Conservation (phyloP, 2,797 vertebrate species). For the Masticophis lateralis region DNA sequence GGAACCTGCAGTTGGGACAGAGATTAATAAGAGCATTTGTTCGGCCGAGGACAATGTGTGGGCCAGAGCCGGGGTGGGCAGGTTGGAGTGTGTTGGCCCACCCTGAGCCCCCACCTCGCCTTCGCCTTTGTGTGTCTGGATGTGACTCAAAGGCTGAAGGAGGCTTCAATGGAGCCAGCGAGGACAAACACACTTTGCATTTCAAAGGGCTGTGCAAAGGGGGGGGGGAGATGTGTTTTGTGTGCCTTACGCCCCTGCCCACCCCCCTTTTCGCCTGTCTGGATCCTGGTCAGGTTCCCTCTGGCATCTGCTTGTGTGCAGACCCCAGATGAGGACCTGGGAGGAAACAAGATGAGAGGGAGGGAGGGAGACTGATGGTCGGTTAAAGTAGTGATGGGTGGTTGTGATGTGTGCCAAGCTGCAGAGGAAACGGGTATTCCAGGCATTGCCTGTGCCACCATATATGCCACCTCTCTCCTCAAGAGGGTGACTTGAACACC, state of each 20-base stretch:
- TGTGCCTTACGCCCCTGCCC: neutral
- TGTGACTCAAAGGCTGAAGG: neutral
- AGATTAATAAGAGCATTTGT: conserved; percentile 28
- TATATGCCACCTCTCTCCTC: no score
- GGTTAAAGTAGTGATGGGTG: neutral
- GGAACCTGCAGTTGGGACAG: neutral
- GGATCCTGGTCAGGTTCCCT: neutral
- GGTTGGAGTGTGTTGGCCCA: conserved; percentile 17
- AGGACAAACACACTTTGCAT: neutral
- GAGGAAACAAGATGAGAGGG: neutral
- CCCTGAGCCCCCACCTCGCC: conserved; percentile 12
- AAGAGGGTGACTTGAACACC: neutral
- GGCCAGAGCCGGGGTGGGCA: neutral
- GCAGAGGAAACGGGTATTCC: no score
- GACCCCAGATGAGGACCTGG: neutral
- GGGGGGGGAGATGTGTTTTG: neutral
- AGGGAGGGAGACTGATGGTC: neutral
- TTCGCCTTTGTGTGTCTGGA: conserved; percentile 6
- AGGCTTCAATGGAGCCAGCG: neutral
- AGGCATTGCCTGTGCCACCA: neutral
- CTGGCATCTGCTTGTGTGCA: neutral
- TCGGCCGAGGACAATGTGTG: neutral
- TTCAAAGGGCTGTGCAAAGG: neutral
- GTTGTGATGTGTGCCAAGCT: neutral
- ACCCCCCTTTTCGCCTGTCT: rapidly evolving